phyloP scores from a whole-genome alignment of 2,113 vertebrate genomes.

The Anoplopoma fimbria region DNA sequence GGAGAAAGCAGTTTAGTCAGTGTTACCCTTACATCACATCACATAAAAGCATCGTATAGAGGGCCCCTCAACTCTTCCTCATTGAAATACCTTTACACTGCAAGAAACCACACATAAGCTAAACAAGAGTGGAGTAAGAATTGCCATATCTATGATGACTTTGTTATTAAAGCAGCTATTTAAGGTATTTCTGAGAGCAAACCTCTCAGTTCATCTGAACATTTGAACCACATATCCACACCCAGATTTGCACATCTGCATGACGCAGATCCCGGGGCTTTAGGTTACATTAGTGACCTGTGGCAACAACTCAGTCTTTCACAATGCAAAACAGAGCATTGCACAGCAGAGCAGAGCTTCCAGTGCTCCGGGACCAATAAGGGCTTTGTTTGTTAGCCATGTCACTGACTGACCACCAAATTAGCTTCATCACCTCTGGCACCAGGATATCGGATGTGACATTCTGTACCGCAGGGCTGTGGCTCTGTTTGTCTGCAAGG shows the following conservation, averaged over 20 bases:
- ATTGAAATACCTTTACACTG: neutral
- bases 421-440: slow-evolving; percentile 83
- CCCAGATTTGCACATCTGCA: slow-evolving; percentile 41
- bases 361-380: slow-evolving; percentile 74
- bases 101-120: neutral
- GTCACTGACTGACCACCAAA: slow-evolving; percentile 82
- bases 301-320: slow-evolving; percentile 65
- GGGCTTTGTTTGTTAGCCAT: slow-evolving; percentile 81
- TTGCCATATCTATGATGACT: neutral
- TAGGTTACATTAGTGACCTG: slow-evolving; percentile 50
- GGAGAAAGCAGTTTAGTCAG: neutral
- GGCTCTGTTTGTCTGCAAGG: slow-evolving; percentile 61
- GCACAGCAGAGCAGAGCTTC: slow-evolving; percentile 51
- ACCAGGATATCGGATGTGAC: slow-evolving; percentile 79
- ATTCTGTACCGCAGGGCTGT: slow-evolving; percentile 69
- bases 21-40: neutral
- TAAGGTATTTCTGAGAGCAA: neutral
- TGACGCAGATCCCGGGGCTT: slow-evolving; percentile 56
- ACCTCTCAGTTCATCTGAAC: slow-evolving; percentile 25
- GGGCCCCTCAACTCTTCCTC: neutral
- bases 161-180: neutral
- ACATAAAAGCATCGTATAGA: neutral
- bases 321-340: slow-evolving; percentile 60
- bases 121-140: neutral
- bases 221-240: slow-evolving; percentile 38